Evolutionary conservation across 2,113 vertebrate species (phyloP).

Genomic region (Alosa alosa): DNA sequence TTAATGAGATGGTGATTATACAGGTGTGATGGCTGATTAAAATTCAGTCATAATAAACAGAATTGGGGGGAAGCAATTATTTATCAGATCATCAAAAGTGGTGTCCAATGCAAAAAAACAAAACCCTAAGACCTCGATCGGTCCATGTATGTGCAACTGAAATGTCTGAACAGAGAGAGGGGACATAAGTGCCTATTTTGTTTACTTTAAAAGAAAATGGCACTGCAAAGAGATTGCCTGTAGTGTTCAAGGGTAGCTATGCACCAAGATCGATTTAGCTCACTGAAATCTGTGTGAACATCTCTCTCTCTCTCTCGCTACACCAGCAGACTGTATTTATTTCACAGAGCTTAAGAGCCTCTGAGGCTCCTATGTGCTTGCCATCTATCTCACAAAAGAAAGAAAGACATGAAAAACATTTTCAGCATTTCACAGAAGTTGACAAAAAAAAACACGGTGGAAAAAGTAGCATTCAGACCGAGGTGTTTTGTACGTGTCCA

Average conservation of each 20-base stretch:
- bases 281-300: background rate
- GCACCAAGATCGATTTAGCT: constrained; percentile 9
- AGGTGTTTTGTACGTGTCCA: background rate
- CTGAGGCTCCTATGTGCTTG: background rate
- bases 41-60: constrained; percentile 10
- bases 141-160: background rate
- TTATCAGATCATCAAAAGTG: constrained; percentile 11
- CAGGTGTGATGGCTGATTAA: constrained; percentile 23
- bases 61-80: constrained; percentile 16
- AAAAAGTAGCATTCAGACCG: background rate
- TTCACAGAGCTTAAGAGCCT: background rate
- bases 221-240: background rate
- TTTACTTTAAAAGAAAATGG: background rate
- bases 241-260: background rate
- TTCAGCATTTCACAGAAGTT: background rate
- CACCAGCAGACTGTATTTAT: background rate
- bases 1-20: constrained; percentile 31
- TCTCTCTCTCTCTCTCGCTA: background rate
- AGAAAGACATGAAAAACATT: background rate
- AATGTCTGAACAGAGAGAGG: background rate
- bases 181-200: background rate
- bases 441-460: background rate
- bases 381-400: background rate
- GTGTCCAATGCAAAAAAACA: background rate
- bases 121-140: background rate